These are phyloP conservation scores for Takifugu flavidus DNA, from an alignment of 2,113 vertebrate genomes.

Conservation along the genomic window DNA sequence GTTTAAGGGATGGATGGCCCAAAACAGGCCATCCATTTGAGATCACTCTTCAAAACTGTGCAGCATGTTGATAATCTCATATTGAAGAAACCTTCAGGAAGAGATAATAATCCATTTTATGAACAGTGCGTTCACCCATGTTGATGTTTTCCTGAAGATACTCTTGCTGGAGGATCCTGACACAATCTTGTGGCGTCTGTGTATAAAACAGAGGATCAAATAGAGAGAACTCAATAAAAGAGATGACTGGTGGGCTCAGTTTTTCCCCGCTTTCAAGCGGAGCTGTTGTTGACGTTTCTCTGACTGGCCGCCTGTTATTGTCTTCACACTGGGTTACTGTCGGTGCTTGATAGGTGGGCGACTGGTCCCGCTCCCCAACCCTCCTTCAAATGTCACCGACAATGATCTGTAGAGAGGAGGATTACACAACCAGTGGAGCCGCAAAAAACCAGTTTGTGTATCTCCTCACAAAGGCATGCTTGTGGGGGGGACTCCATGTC, in stretches of 20 bases:
- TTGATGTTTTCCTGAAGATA: no score
- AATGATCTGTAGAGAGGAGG: conserved; percentile 3
- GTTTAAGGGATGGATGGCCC: no score
- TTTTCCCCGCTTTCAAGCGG: background rate
- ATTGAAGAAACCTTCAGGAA: no score
- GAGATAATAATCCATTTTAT: no score
- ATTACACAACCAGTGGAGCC: conserved; percentile 8
- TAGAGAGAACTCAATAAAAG: background rate
- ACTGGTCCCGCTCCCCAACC: background rate
- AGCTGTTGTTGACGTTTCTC: background rate
- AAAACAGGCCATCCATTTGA: no score
- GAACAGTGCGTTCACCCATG: no score
- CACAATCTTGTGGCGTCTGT: no score
- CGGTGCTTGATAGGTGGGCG: background rate
- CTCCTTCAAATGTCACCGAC: conserved; percentile 19
- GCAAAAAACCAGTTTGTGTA: conserved; percentile 30
- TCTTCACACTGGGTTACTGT: conserved; percentile 5
- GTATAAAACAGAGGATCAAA: no score
- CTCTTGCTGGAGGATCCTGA: no score
- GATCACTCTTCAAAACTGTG: no score
- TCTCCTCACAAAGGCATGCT: conserved; percentile 16
- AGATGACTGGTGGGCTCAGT: conserved; percentile 8
- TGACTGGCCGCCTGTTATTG: background rate
- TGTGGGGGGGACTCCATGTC: background rate
- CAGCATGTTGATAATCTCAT: no score